These are phyloP conservation scores for Oscheius sp. DNA, from an alignment of 1,140 invertebrate species.

Conservation along the genomic window DNA sequence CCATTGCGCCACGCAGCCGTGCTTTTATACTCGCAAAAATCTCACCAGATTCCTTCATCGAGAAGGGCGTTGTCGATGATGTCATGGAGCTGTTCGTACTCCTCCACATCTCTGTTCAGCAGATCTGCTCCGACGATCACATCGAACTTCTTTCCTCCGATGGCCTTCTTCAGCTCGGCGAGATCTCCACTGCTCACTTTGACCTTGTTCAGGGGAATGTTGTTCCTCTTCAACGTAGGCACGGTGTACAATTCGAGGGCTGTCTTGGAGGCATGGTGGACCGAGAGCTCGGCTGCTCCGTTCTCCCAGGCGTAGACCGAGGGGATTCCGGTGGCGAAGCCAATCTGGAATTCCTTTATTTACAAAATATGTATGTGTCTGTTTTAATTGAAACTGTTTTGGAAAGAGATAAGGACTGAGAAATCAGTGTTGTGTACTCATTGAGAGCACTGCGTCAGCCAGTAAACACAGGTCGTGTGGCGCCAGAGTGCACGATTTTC, in stretches of 20 bases:
- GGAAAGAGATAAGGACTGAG: no score
- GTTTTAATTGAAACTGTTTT: no score
- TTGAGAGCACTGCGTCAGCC: no score
- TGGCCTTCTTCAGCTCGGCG: slow-evolving; percentile 27
- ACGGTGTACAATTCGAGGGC: slow-evolving; percentile 46
- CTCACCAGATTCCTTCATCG: slow-evolving; percentile 54
- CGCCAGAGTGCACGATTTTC: no score
- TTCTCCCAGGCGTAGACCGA: slow-evolving; percentile 49
- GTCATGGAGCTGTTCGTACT: slow-evolving; percentile 51
- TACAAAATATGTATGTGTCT: not conserved
- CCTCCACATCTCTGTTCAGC: slow-evolving; percentile 44
- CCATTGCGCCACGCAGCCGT: slow-evolving; percentile 33
- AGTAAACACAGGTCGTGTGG: no score
- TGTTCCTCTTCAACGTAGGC: slow-evolving; percentile 54
- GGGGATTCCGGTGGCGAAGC: slow-evolving; percentile 55
- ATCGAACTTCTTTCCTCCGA: slow-evolving; percentile 46
- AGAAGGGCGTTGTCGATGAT: slow-evolving; percentile 47
- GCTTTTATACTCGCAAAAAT: not conserved
- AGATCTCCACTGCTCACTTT: slow-evolving; percentile 49
- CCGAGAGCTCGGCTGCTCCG: slow-evolving; percentile 48
- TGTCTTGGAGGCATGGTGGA: slow-evolving; percentile 42
- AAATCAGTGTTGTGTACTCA: no score
- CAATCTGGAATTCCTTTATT: slow-evolving; percentile 41
- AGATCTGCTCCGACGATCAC: slow-evolving; percentile 55
- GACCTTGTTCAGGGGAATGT: slow-evolving; percentile 46